phyloP scores from a whole-genome alignment of 2,888 invertebrate species.

The Acanthoscelides obtectus region DNA sequence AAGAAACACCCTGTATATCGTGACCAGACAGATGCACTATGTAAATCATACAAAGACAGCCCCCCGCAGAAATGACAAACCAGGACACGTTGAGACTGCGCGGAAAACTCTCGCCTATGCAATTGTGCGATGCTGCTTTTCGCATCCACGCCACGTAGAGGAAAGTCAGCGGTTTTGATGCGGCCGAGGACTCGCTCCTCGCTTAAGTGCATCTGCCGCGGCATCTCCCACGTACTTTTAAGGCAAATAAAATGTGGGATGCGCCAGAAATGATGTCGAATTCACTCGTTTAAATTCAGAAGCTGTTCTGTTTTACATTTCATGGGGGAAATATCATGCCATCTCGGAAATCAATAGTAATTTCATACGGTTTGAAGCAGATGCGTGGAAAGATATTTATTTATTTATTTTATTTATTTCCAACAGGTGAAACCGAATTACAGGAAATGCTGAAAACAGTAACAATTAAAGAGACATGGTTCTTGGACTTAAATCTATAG shows the following conservation, averaged over 20 bases:
- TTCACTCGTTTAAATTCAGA: not conserved
- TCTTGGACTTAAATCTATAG: too few relatives aligned
- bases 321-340: not conserved
- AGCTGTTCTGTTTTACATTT: not conserved
- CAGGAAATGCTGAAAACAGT: too few relatives aligned
- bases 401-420: too few relatives aligned
- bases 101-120: not conserved
- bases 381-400: too few relatives aligned
- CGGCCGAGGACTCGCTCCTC: not conserved
- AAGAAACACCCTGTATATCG: too few relatives aligned
- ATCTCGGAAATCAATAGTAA: not conserved
- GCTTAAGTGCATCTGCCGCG: not conserved
- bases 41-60: not conserved
- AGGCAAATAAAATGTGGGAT: not conserved
- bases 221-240: not conserved
- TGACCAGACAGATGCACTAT: not conserved
- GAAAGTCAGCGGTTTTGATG: not conserved
- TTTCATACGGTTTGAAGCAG: not conserved
- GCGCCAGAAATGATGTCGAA: not conserved
- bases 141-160: not conserved
- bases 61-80: not conserved
- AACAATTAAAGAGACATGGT: too few relatives aligned
- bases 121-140: not conserved
- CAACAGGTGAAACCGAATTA: too few relatives aligned
- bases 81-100: not conserved